Base-by-base conservation (phyloP, 2,797 vertebrate species). In the Pseudochirops corinnae region DNA sequence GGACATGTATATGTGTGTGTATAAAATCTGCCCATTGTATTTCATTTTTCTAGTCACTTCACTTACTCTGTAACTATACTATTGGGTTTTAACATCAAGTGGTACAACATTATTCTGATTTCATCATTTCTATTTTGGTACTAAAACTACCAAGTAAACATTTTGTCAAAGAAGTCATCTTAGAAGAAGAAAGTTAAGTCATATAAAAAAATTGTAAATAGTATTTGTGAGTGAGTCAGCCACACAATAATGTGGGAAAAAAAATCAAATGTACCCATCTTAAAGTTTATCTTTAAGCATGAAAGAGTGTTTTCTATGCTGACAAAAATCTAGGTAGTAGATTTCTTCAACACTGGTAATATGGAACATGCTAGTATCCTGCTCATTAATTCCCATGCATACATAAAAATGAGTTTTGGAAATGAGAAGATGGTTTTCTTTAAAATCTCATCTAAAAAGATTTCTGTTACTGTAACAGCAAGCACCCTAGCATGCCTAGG, bases 281-380 rank as follows among this genome's bases (percentile, higher is more conserved):
- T 96, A 96, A 97, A 98, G 94, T 92, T 97, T 97, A 96, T 94
- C 82, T 58, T 16, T 26, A 94, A 95, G 93, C 55, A 92, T 60
- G 53, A 96, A 94, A 96, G 93, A 82, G 82, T 93, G 55, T 95
- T 82, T 96, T 95, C 29, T 92, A 21, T 50, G 55, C 87, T 93
- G 87, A 91, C 82, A 91, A 93, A 93, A 93, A 82, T 24, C 74
- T 82, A 26, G 39, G 74, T 2, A 82, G 39, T 46, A 26, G n/a
- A 82, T 26, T 26, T 21, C 21, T 46, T 82, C 74, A 39, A 82
- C 67, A 24, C 3, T 46, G n/a, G 62, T 74, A 91, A 94, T 16
- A n/a, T 52, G 31, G 46, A 82, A 46, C 74, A 82, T 26, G 9
- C 3, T 82, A 82, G 26, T 82, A 82, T 82, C 3, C n/a, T 96